Base-by-base conservation (phyloP, 2,113 vertebrate genomes). In the Ammodytes dubius region DNA sequence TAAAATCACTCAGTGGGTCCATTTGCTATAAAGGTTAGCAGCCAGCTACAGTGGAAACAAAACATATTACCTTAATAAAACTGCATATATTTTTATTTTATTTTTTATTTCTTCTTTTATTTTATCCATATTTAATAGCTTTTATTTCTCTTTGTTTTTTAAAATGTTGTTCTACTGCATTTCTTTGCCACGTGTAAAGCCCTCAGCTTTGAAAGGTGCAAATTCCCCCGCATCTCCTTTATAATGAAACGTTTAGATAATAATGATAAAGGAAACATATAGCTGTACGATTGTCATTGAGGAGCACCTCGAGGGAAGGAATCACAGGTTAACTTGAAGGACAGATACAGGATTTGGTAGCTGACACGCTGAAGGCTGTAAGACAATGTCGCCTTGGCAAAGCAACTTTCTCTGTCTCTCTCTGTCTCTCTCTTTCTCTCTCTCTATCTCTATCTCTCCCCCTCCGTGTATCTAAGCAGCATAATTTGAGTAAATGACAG, bases 401-500 rank as follows among this genome's bases (percentile, higher is more conserved):
- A n/a, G 82, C 83, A 87, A 90, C 90, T 93, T 85, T 88, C 87
- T 80, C 84, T 83, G 77, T 57, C 45, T 46, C 50, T 1, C 69
- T 7, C 56, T 19, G 56, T 42, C 27, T 37, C 63, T 17, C 53
- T 15, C 45, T 50, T 74, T 49, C 68, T 66, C 85, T 37, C 79
- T 42, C 72, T 57, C 56, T 9, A 47, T 35, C 72, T 17, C 68
- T 13, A 52, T 17, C 80, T 49, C 82, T 84, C 63, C 70, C 83
- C 61, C 87, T 83, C 72, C 57, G 43, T 93, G 90, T 90, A 90
- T 91, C 91, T 91, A 87, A 92, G 92, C 91, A 91, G 86, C 84
- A 89, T 94, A 93, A 94, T 94, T 95, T 93, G 91, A 93, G 93
- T 93, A 93, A 94, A 94, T 92, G 93, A 93, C 92, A 91, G 90